Base-by-base conservation (phyloP, 2,113 vertebrate genomes). In the Narcine bancroftii region DNA sequence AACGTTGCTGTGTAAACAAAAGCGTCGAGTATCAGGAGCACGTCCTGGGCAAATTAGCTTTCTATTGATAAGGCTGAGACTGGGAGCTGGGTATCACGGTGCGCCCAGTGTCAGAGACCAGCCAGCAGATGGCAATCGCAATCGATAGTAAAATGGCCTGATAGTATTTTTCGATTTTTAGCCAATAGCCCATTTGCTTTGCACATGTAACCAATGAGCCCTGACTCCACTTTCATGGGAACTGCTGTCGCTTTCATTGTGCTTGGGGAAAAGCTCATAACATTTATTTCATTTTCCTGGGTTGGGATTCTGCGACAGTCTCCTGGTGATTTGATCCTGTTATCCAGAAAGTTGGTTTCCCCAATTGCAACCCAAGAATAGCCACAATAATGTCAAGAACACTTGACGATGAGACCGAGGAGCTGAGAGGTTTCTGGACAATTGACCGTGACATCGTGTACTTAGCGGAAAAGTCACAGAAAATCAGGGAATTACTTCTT, bases 61-160 rank as follows among this genome's bases (percentile, higher is more conserved):
- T 95, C 93, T 92, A 94, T 93, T 93, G 93, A 93, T 93, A 92
- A 93, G 94, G 94, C 93, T 93, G 92, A 63, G 1, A n/a, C 66
- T 53, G 79, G 92, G 83, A 75, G 94, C 63, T 53, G 2, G 29
- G 0, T 7, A 6, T 36, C 26, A 5, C 73, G 92, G 60, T 45
- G 77, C 47, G 89, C 1, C n/a, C 33, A 0, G 60, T 24, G n/a
- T 33, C 89, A 92, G 83, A 72, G 50, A n/a, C 92, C 15, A 1
- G 26, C 92, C 95, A 95, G 96, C 93, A 98, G 98, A 96, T 97
- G 98, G 97, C 97, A 96, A 92, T 94, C 94, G 95, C 94, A 95
- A 93, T 96, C 95, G 97, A 93, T 45, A 91, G 21, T 91, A 69
- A 91, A 91, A 91, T 24, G 21, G 26, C 45, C 63, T 60, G 81